These are phyloP conservation scores for Furcifer pardalis DNA, from an alignment of 2,797 vertebrate genomes.

Conservation along the genomic window DNA sequence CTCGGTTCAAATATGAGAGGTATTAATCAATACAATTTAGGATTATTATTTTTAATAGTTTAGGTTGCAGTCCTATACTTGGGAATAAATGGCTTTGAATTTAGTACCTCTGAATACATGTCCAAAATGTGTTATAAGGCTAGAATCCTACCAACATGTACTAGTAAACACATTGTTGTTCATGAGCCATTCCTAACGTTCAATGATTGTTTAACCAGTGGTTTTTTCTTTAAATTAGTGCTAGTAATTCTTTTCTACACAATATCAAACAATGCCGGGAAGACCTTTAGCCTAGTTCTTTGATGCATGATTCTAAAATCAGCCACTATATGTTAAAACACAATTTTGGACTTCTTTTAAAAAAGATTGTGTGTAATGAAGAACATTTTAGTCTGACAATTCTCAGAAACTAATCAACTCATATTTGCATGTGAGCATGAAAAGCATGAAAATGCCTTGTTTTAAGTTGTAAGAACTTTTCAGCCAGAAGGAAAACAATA, in stretches of 20 bases:
- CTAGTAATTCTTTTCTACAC: no score
- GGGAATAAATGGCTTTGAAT: background rate
- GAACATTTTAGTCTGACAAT: background rate
- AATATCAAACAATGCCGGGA: no score
- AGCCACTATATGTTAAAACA: no score
- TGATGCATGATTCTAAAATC: background rate
- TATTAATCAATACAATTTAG: no score
- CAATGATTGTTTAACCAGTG: no score
- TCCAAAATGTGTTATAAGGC: background rate
- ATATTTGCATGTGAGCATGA: background rate
- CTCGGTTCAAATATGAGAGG: background rate
- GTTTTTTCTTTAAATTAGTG: no score
- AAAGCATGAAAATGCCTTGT: background rate
- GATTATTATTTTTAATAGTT: background rate
- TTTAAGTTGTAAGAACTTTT: background rate
- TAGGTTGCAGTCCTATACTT: background rate
- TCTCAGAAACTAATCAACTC: background rate
- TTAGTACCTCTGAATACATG: background rate
- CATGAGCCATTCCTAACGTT: background rate
- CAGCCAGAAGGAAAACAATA: background rate
- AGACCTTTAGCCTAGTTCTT: background rate
- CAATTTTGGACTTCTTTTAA: background rate
- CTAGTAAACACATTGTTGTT: background rate
- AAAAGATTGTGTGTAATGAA: background rate
- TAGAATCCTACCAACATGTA: background rate